phyloP scores from a whole-genome alignment of 2,888 invertebrate species.

The Drosophila seclusa region DNA sequence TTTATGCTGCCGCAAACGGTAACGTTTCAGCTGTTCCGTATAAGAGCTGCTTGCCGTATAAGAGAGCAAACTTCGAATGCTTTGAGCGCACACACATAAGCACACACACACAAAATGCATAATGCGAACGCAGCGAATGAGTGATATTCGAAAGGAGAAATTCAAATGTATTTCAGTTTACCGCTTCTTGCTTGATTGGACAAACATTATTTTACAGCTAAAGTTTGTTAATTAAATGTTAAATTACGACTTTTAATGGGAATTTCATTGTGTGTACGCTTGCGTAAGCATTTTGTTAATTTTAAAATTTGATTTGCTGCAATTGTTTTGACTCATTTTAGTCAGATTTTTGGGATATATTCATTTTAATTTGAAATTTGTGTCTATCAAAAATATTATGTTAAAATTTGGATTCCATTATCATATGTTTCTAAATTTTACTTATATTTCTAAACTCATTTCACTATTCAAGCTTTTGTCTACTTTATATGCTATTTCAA shows the following conservation, averaged over 20 bases:
- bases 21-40: slow-evolving; percentile 21
- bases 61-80: slow-evolving; percentile 31
- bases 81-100: background rate
- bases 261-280: background rate
- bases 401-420: background rate
- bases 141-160: slow-evolving; percentile 26
- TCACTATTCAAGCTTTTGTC: background rate
- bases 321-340: background rate
- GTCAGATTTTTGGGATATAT: background rate
- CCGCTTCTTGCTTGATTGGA: slow-evolving; percentile 20
- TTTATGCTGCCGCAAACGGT: slow-evolving; percentile 67
- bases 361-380: background rate
- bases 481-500: background rate
- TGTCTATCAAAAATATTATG: background rate
- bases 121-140: slow-evolving; percentile 43
- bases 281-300: background rate
- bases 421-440: background rate
- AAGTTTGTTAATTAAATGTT: slow-evolving; percentile 1
- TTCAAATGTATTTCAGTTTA: slow-evolving; percentile 6
- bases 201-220: slow-evolving; percentile 8
- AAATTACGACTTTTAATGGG: background rate
- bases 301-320: background rate
- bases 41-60: slow-evolving; percentile 46
- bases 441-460: background rate
- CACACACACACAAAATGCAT: background rate